phyloP scores from a whole-genome alignment of 2,113 vertebrate species.

The Taurulus bubalis region DNA sequence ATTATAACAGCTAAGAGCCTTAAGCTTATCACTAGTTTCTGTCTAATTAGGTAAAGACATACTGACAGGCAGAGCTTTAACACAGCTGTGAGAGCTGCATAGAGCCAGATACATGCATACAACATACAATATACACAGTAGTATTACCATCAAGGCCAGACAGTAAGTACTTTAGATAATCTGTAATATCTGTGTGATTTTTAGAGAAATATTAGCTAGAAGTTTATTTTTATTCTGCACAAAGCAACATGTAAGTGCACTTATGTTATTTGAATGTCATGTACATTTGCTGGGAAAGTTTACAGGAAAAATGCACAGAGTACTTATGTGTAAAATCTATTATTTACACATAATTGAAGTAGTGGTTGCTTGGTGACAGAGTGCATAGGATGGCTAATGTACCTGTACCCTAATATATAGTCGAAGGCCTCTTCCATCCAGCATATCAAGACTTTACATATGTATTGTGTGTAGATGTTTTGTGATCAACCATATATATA shows the following conservation, averaged over 20 bases:
- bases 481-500: background rate
- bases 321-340: background rate
- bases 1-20: conserved; percentile 10
- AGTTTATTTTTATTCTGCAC: background rate
- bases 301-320: background rate
- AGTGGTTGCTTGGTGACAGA: background rate
- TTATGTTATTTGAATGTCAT: background rate
- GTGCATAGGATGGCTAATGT: background rate
- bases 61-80: background rate
- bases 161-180: background rate
- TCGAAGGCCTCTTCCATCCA: background rate
- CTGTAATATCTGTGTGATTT: background rate
- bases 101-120: background rate
- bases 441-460: background rate
- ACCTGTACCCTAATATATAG: background rate
- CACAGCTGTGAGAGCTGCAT: background rate
- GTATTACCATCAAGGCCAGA: background rate
- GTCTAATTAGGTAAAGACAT: background rate
- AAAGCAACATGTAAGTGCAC: background rate
- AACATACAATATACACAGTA: background rate
- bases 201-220: background rate
- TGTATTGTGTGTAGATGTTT: background rate
- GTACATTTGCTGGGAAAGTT: background rate
- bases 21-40: background rate
- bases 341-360: background rate